These are phyloP conservation scores for Homarus americanus DNA, from an alignment of 1,140 invertebrate species.

Conservation along the genomic window DNA sequence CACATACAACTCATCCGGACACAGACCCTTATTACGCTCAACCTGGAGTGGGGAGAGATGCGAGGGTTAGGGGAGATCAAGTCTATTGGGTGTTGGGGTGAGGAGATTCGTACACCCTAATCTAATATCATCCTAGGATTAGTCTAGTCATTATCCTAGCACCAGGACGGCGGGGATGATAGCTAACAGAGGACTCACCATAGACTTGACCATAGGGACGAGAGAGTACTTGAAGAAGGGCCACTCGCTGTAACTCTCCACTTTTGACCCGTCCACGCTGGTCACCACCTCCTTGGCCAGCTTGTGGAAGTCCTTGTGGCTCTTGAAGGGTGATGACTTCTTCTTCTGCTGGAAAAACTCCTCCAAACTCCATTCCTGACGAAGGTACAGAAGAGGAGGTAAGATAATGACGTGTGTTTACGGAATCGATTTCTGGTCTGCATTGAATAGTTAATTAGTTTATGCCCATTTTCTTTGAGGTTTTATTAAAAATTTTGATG, in stretches of 20 bases:
- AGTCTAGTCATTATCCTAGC: no score
- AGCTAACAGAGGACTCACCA: no score
- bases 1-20: constrained; percentile 47
- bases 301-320: constrained; percentile 58
- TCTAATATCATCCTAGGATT: no score
- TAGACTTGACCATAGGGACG: constrained; percentile 32
- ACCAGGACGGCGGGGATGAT: no score
- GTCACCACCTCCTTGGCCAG: constrained; percentile 39
- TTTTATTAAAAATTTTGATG: no score
- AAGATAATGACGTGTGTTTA: no score
- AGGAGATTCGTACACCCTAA: no score
- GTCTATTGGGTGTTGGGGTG: no score
- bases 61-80: background rate
- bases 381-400: background rate
- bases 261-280: constrained; percentile 8
- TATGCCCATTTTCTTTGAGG: no score
- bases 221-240: constrained; percentile 42
- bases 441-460: no score
- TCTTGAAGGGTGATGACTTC: constrained; percentile 46
- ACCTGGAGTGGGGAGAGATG: background rate
- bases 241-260: constrained; percentile 58
- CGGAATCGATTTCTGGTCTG: no score
- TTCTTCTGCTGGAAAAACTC: constrained; percentile 58
- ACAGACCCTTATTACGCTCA: constrained; percentile 49
- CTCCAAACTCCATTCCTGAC: constrained; percentile 40